Conservation (phyloP, 2,797 vertebrate species). For the Pseudochaenichthys georgianus region DNA sequence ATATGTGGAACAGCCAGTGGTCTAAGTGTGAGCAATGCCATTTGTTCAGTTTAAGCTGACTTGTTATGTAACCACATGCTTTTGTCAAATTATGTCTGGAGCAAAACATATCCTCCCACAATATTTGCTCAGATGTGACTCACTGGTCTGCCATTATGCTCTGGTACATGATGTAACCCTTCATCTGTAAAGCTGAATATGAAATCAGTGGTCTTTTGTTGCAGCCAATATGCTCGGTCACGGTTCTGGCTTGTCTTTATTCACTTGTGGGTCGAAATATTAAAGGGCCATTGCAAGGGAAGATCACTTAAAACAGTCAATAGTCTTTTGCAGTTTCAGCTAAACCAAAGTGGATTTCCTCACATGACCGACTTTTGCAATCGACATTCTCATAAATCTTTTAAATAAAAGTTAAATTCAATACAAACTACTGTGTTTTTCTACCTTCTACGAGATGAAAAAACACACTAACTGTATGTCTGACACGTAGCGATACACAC, state of each 20-base stretch:
- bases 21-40: constrained; percentile 48
- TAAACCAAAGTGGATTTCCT: constrained; percentile 39
- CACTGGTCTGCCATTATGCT: constrained; percentile 52
- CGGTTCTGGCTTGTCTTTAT: constrained; percentile 51
- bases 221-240: constrained; percentile 52
- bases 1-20: constrained; percentile 39
- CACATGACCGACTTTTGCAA: constrained; percentile 36
- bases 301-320: constrained; percentile 44
- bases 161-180: constrained; percentile 53
- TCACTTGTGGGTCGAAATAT: constrained; percentile 41
- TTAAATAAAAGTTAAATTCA: constrained; percentile 26
- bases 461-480: constrained; percentile 5
- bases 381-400: constrained; percentile 26
- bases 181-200: constrained; percentile 57
- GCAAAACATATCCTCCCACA: constrained; percentile 58
- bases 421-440: constrained; percentile 1
- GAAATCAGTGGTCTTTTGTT: constrained; percentile 65
- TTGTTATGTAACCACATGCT: constrained; percentile 65
- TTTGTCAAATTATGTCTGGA: constrained; percentile 50
- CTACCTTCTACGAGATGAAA: neutral
- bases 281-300: constrained; percentile 34
- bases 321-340: constrained; percentile 35
- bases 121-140: constrained; percentile 56
- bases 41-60: constrained; percentile 63
- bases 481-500: neutral